Evolutionary conservation across 2,888 invertebrate genomes (phyloP), one percentile per base, ranked within the genome.

Genomic region (Tipula vernalis): DNA sequence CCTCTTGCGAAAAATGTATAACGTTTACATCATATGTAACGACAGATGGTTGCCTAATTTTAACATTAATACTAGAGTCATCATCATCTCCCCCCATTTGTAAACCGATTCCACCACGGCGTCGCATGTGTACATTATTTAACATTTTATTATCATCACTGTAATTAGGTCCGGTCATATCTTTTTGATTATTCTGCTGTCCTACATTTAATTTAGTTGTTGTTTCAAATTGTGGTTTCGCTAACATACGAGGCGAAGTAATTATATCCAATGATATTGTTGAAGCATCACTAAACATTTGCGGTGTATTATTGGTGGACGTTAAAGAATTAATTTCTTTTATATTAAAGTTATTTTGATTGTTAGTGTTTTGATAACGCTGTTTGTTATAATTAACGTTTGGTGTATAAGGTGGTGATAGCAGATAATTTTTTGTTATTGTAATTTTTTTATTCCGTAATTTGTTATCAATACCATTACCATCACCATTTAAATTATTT

Each of bases 11-110:
- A 88, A 91, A 92, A 88, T 91, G 91, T 87, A 91, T 91, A 88
- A 91, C 91, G 88, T 91, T 91, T 5, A 91, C 91, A 87, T 91
- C 91, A 88, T 91, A 91, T 86, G 91, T 91, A 86, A 91, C 91
- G 87, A 91, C 91, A 6, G 91, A 92, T 42, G 91, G 91, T 87
- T 91, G 91, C 13, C 91, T 91, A 47, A 44, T 36, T 51, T 86
- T 86, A 36, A 44, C 10, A 47, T 51, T 86, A 36, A 36, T 47
- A 84, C n/a, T 84, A 12, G 39, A 39, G 15, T 84, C 84, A 51
- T 86, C 47, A 47, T 86, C 86, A 10, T 47, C 44, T 8, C 44
- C 44, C 13, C 44, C 44, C 13, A 86, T 8, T n/a, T 44, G 42
- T 47, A 86, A 36, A 13, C 86, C 86, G 47, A 44, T 86, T 10